Conservation (phyloP, 2,113 vertebrate genomes). For the Girardinichthys multiradiatus region DNA sequence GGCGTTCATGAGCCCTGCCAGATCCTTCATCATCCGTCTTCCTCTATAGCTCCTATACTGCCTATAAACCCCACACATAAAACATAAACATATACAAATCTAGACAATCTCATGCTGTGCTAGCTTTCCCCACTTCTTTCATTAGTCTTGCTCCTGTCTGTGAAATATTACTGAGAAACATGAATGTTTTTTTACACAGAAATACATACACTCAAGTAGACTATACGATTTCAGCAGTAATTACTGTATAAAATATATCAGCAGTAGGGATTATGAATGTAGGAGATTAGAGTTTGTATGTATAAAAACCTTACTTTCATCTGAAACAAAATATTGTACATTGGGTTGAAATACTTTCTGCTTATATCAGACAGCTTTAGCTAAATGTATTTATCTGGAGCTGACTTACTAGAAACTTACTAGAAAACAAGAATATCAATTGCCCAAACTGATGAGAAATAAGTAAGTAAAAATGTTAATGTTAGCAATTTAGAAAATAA, state of each 20-base stretch:
- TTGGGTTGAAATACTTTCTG: conserved; percentile 6
- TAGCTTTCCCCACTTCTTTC: conserved; percentile 37
- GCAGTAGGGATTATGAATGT: conserved; percentile 68
- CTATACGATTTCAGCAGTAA: background rate
- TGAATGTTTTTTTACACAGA: background rate
- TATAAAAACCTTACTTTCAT: conserved; percentile 57
- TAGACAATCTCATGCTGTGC: conserved; percentile 54
- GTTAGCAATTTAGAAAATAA: background rate
- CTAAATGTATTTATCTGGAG: background rate
- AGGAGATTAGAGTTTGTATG: conserved; percentile 68
- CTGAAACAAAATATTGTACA: conserved; percentile 57
- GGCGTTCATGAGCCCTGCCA: conserved; percentile 59
- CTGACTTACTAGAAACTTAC: background rate
- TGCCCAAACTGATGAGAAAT: background rate
- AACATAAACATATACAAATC: conserved; percentile 36
- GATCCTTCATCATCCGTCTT: conserved; percentile 68
- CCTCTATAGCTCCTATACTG: conserved; percentile 57
- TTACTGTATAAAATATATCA: too few relatives aligned
- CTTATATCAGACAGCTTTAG: conserved; percentile 20
- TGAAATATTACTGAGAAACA: conserved; percentile 27
- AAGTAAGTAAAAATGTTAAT: too few relatives aligned
- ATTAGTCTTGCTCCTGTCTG: conserved; percentile 52
- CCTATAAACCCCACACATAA: conserved; percentile 11
- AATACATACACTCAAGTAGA: background rate
- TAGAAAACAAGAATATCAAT: background rate